A percentile compares a stretch with the other conserved stretches of the same genome.
phyloP scores from a whole-genome alignment of 2,113 vertebrate genomes.

The Antennarius striatus region DNA sequence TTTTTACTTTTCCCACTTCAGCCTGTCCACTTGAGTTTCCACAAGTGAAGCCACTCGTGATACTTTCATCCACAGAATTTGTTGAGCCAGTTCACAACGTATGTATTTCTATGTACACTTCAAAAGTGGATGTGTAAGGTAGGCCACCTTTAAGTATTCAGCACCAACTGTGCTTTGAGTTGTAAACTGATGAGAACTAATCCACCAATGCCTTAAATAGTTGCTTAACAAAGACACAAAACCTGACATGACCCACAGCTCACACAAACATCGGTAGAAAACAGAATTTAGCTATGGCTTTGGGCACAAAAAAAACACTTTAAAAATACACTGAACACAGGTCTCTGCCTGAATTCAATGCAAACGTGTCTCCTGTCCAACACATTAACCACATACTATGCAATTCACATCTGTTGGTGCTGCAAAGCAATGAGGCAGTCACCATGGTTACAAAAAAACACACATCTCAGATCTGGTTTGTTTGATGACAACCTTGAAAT shows the following conservation, averaged over 20 bases:
- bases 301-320: constrained; percentile 12
- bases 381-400: not conserved
- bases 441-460: not conserved
- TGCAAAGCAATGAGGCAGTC: constrained; percentile 5
- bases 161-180: not conserved
- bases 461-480: constrained; percentile 30
- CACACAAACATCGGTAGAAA: constrained; percentile 33
- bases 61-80: constrained; percentile 8
- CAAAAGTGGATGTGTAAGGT: constrained; percentile 8
- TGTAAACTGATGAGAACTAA: constrained; percentile 1
- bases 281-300: constrained; percentile 53
- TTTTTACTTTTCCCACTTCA: not conserved
- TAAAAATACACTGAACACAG: constrained; percentile 23
- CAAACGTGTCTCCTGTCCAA: not conserved
- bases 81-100: constrained; percentile 20
- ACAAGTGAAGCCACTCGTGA: constrained; percentile 3
- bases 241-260: not conserved
- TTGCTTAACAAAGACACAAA: constrained; percentile 9
- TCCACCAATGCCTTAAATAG: constrained; percentile 2
- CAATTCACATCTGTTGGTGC: constrained; percentile 15
- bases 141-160: constrained; percentile 24
- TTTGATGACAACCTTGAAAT: constrained; percentile 43
- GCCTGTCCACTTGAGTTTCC: constrained; percentile 36
- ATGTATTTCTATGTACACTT: constrained; percentile 12
- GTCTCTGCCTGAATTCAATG: constrained; percentile 34